Percentiles rank a stretch among this genome's conserved stretches.
phyloP scores from a whole-genome alignment of 2,888 invertebrate species.

The Drosophila barbarae region DNA sequence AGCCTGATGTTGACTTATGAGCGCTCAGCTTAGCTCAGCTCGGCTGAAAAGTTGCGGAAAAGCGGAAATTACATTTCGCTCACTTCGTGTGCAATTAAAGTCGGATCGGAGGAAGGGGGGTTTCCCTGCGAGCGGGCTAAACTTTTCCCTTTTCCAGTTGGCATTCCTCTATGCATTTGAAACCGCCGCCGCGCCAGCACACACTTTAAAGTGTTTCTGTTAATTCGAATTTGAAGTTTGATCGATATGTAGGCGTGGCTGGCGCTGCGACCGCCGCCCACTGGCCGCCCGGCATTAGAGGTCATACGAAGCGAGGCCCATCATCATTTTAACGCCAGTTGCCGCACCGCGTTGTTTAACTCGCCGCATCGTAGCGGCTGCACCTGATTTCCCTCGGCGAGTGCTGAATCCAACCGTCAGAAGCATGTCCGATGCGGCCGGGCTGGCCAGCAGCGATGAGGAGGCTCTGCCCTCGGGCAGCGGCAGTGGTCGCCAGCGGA shows the following conservation, averaged over 20 bases:
- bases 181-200: conserved; percentile 39
- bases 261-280: conserved; percentile 39
- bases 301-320: conserved; percentile 53
- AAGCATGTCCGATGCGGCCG: conserved; percentile 51
- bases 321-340: conserved; percentile 62
- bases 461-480: conserved; percentile 40
- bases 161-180: conserved; percentile 52
- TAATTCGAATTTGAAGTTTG: conserved; percentile 78
- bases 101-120: conserved; percentile 5
- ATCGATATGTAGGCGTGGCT: conserved; percentile 75
- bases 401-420: neutral
- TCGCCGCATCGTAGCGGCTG: conserved; percentile 47
- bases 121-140: conserved; percentile 16
- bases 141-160: conserved; percentile 40
- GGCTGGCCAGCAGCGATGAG: conserved; percentile 64
- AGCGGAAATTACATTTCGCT: conserved; percentile 69
- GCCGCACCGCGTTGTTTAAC: conserved; percentile 59
- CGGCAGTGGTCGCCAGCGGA: conserved; percentile 29
- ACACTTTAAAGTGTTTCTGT: conserved; percentile 68
- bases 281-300: conserved; percentile 60
- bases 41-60: conserved; percentile 38
- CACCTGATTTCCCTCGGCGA: conserved; percentile 2
- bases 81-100: conserved; percentile 60
- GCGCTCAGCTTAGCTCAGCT: conserved; percentile 18
- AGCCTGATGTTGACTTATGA: conserved; percentile 57